Conservation (phyloP, 2,797 vertebrate species). For the Thunnus albacares region DNA sequence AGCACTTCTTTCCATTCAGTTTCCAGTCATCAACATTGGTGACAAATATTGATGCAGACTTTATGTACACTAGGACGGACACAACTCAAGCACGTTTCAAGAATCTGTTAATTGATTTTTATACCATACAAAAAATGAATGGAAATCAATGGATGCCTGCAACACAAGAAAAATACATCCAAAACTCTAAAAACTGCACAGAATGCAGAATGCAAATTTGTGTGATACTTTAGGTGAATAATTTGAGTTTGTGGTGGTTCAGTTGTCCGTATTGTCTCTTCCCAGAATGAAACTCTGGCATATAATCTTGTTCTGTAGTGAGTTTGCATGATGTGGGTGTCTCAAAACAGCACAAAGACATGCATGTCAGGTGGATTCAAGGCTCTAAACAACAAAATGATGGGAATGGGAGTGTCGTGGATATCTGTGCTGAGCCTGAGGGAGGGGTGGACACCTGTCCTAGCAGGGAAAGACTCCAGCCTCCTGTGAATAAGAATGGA, state of each 20-base stretch:
- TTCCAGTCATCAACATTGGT: background rate
- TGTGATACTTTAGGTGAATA: no score
- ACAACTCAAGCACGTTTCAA: background rate
- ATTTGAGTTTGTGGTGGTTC: background rate
- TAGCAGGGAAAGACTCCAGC: background rate
- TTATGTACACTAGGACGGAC: background rate
- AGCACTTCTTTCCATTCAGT: background rate
- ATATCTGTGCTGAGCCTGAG: background rate
- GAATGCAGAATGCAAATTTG: no score
- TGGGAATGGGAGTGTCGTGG: background rate
- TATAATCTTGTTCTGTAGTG: background rate
- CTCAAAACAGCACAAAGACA: background rate
- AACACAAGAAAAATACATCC: no score
- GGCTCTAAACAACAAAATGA: slow-evolving; percentile 12
- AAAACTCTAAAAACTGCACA: no score
- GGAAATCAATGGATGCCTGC: background rate
- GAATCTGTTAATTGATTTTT: background rate
- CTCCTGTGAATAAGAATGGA: background rate
- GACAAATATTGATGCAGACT: background rate
- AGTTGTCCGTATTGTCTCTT: background rate
- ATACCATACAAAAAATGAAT: background rate
- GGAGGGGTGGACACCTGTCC: background rate
- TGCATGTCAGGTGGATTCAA: slow-evolving; percentile 10
- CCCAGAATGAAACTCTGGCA: background rate
- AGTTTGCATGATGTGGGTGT: slow-evolving; percentile 3